Base-by-base conservation (phyloP, 2,113 vertebrate species). In the Pogonocichla stellata region DNA sequence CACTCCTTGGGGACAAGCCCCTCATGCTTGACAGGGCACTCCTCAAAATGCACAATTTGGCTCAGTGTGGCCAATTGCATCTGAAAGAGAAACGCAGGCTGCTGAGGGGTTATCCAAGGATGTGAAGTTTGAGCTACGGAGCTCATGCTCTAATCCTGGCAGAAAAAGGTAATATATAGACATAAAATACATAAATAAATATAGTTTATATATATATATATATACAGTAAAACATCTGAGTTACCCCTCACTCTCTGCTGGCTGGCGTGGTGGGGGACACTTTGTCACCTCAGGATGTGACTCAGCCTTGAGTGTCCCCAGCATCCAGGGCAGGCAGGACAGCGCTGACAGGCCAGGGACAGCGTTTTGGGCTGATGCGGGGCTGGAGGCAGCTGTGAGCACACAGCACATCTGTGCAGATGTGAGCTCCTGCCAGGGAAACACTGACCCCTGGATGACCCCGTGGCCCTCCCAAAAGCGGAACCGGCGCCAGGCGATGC, bases 361-460 rank as follows among this genome's bases (percentile, higher is more conserved):
- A 19, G 47, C 69, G 20, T 34, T 34, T 24, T 15, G 56, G 56
- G n/a, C 56, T 14, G 54, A n/a, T n/a, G 54, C 4, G 18, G 33
- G 50, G 53, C 75, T 53, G 48, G 85, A 29, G 12, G 71, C 75
- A 79, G 90, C 81, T 61, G 73, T 2, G 67, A 67, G 62, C 33
- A 6, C 67, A 33, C 7, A 28, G 96, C 92, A 97, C 79, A 98
- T 96, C 93, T 94, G 94, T 47, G 96, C 95, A 93, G 97, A 97
- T 90, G 97, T 97, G 94, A 34, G 97, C 94, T 67, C 95, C 34
- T 4, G 97, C 96, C 95, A 97, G 91, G 50, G 96, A 84, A 91
- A 96, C 91, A 34, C 91, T 5, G 40, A 94, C 93, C 40, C 95
- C 65, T 29, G 97, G 96, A 16, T 96, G 95, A 95, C 92, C 38